Percentiles rank a stretch among this genome's conserved stretches.
Conservation (phyloP, 2,797 vertebrate species). For the Pseudotriccus pelzelni region DNA sequence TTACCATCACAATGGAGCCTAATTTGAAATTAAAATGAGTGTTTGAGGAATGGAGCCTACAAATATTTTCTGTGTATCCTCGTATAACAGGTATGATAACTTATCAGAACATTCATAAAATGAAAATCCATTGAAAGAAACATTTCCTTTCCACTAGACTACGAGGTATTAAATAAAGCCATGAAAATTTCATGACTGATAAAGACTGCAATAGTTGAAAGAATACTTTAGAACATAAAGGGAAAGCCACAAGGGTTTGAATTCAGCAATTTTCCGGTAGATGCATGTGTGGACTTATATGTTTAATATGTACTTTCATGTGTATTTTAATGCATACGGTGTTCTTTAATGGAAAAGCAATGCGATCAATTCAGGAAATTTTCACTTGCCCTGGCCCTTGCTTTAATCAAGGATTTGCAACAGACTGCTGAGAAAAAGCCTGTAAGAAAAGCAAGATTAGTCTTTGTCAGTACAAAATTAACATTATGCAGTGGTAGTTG, state of each 20-base stretch:
- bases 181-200: slow-evolving; percentile 47
- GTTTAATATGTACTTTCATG: slow-evolving; percentile 26
- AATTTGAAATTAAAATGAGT: slow-evolving; percentile 63
- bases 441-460: neutral
- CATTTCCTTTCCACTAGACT: slow-evolving; percentile 43
- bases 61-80: slow-evolving; percentile 49
- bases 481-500: neutral
- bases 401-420: slow-evolving; percentile 6
- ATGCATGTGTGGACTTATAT: neutral
- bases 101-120: slow-evolving; percentile 54
- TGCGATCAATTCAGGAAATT: neutral
- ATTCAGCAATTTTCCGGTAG: slow-evolving; percentile 35
- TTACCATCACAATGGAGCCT: slow-evolving; percentile 48
- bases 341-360: slow-evolving; percentile 16
- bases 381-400: neutral
- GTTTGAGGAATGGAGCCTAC: slow-evolving; percentile 46
- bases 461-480: neutral
- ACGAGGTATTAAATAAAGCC: slow-evolving; percentile 42
- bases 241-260: slow-evolving; percentile 8
- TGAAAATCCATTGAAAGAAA: slow-evolving; percentile 64
- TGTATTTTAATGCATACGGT: slow-evolving; percentile 13
- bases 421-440: neutral
- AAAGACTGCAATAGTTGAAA: slow-evolving; percentile 35
- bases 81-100: slow-evolving; percentile 29
- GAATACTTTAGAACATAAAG: slow-evolving; percentile 36